phyloP scores from a whole-genome alignment of 1,140 invertebrate species.

The Drosophila willistoni region DNA sequence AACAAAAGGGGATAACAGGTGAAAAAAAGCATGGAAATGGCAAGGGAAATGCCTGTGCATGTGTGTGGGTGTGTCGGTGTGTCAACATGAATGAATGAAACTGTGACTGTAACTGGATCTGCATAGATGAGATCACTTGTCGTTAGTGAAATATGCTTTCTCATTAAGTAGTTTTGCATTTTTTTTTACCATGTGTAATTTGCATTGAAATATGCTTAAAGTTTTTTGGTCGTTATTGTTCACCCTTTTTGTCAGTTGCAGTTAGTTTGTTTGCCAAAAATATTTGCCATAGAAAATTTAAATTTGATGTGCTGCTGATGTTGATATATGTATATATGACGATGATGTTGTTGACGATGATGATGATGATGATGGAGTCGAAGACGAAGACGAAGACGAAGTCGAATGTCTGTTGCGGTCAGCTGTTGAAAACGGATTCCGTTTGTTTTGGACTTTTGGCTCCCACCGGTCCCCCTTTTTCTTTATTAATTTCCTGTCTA shows the following conservation, averaged over 20 bases:
- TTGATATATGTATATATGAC: conserved; percentile 8
- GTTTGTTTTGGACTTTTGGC: conserved; percentile 2
- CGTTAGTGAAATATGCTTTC: background rate
- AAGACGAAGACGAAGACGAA: conserved; percentile 35
- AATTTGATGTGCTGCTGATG: conserved; percentile 34
- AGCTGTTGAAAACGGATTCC: conserved; percentile 32
- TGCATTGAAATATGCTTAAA: no score
- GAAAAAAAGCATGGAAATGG: conserved; percentile 4
- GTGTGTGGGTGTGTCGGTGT: background rate
- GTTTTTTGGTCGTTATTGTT: no score
- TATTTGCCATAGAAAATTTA: conserved; percentile 44
- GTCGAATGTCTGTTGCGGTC: conserved; percentile 58
- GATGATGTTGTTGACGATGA: conserved; percentile 35
- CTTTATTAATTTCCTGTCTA: conserved; percentile 78
- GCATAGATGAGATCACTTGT: background rate
- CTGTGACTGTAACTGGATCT: background rate
- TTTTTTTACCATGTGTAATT: no score
- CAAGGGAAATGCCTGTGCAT: conserved; percentile 13
- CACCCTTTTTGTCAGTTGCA: conserved; percentile 18
- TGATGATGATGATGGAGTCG: conserved; percentile 44
- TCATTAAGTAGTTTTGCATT: no score
- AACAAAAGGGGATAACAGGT: conserved; percentile 39
- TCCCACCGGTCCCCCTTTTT: conserved; percentile 39
- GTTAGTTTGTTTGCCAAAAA: conserved; percentile 18
- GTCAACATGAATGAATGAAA: background rate